A percentile compares a stretch with the other conserved stretches of the same genome.
Evolutionary conservation across 2,888 invertebrate species (phyloP).

Genomic region (Chalcis sispes): DNA sequence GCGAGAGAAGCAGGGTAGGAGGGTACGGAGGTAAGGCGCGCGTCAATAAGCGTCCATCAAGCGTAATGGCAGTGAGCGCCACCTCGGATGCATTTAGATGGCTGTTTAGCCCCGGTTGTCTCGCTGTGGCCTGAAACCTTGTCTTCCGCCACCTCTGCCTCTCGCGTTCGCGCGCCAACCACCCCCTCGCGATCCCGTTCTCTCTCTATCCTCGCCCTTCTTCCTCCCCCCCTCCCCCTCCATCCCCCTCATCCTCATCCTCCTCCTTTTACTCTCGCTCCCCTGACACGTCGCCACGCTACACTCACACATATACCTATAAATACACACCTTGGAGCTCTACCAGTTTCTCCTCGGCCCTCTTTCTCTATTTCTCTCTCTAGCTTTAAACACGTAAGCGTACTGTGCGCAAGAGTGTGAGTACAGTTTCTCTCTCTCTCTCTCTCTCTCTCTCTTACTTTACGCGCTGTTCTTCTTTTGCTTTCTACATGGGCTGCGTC

Average conservation of each 20-base stretch:
- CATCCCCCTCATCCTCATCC: conserved; percentile 54
- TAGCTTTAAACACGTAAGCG: background rate
- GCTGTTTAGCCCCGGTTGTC: conserved; percentile 76
- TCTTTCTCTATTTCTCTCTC: background rate
- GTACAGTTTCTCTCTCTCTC: conserved; percentile 6
- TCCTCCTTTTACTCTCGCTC: conserved; percentile 48
- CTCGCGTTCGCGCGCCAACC: conserved; percentile 34
- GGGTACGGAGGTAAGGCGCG: conserved; percentile 61
- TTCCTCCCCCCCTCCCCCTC: conserved; percentile 28
- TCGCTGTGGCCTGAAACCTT: conserved; percentile 64
- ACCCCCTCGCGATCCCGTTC: conserved; percentile 50
- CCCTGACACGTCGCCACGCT: conserved; percentile 42
- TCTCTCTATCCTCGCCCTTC: conserved; percentile 1
- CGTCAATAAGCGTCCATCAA: conserved; percentile 77
- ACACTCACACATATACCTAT: background rate
- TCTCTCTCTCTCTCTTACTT: background rate
- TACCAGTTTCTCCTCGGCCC: conserved; percentile 37
- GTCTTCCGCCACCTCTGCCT: conserved; percentile 53
- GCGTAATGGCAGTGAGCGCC: conserved; percentile 76
- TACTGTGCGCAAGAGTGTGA: no score
- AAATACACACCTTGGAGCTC: conserved; percentile 10
- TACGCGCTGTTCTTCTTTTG: background rate
- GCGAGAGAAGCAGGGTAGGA: conserved; percentile 61
- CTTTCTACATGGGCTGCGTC: no score
- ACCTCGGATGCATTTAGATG: conserved; percentile 77